phyloP scores from a whole-genome alignment of 2,113 vertebrate genomes.

The Merops nubicus region DNA sequence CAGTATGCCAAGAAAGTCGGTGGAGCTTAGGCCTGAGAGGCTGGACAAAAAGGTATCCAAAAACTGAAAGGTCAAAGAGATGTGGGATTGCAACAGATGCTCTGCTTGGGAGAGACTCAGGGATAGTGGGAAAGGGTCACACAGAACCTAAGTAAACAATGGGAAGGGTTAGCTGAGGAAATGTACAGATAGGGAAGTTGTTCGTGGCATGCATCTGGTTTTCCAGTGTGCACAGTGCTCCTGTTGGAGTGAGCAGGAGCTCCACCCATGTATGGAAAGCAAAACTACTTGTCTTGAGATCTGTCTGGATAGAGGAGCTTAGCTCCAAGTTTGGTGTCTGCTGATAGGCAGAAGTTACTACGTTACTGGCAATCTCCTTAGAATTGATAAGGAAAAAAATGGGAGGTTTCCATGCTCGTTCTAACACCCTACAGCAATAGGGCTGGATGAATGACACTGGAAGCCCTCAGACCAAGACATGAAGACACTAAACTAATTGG shows the following conservation, averaged over 20 bases:
- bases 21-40: not conserved
- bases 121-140: slow-evolving; percentile 11
- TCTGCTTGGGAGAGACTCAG: not conserved
- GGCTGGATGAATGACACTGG: not conserved
- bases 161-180: slow-evolving; percentile 32
- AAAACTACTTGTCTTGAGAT: slow-evolving; percentile 22
- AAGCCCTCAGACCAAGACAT: not conserved
- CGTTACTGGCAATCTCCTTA: not conserved
- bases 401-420: not conserved
- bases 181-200: not conserved
- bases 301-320: not conserved
- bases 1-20: not conserved
- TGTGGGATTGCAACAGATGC: slow-evolving; percentile 19
- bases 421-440: not conserved
- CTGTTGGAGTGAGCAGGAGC: not conserved
- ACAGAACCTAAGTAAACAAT: not conserved
- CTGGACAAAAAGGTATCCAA: not conserved
- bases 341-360: not conserved
- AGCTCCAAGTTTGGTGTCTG: not conserved
- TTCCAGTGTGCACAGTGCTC: not conserved
- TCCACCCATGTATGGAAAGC: not conserved
- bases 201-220: slow-evolving; percentile 18
- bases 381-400: not conserved
- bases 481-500: not conserved
- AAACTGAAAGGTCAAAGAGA: slow-evolving; percentile 25